phyloP scores from a whole-genome alignment of 2,113 vertebrate genomes.

The Nesogale talazaci region DNA sequence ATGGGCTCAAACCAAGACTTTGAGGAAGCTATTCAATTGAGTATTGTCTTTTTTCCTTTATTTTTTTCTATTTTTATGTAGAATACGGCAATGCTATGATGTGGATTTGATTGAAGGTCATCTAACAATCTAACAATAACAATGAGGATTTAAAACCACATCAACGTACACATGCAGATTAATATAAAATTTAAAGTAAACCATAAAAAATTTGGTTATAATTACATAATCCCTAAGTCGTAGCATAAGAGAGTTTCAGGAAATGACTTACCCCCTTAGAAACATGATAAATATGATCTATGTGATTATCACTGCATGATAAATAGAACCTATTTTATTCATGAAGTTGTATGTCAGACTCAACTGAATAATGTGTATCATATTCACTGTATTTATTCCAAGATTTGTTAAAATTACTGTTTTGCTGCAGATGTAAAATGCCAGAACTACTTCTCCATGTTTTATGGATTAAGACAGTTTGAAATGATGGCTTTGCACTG shows the following conservation, averaged over 20 bases:
- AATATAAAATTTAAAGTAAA: slow-evolving; percentile 39
- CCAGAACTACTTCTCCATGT: slow-evolving; percentile 80
- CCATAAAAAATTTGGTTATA: no score
- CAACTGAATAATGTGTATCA: slow-evolving; percentile 83
- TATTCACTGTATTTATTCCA: slow-evolving; percentile 85
- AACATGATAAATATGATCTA: slow-evolving; percentile 79
- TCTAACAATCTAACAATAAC: no score
- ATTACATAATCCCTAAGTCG: slow-evolving; percentile 69
- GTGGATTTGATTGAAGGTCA: no score
- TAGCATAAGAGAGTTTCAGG: slow-evolving; percentile 74
- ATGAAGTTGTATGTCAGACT: slow-evolving; percentile 84
- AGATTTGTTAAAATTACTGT: slow-evolving; percentile 79
- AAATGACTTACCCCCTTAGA: slow-evolving; percentile 73
- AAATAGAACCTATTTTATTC: slow-evolving; percentile 84
- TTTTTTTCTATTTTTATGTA: no score
- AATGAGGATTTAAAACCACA: slow-evolving; percentile 3
- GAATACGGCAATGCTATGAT: no score
- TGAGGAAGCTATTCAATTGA: no score
- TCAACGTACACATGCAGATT: neutral
- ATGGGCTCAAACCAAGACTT: no score
- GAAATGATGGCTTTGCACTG: slow-evolving; percentile 83
- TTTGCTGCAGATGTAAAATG: slow-evolving; percentile 79
- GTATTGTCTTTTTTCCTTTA: no score
- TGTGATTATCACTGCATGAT: slow-evolving; percentile 79
- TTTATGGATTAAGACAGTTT: slow-evolving; percentile 82